Conservation (phyloP, 2,113 vertebrate species). For the Neotragus pygmaeus region DNA sequence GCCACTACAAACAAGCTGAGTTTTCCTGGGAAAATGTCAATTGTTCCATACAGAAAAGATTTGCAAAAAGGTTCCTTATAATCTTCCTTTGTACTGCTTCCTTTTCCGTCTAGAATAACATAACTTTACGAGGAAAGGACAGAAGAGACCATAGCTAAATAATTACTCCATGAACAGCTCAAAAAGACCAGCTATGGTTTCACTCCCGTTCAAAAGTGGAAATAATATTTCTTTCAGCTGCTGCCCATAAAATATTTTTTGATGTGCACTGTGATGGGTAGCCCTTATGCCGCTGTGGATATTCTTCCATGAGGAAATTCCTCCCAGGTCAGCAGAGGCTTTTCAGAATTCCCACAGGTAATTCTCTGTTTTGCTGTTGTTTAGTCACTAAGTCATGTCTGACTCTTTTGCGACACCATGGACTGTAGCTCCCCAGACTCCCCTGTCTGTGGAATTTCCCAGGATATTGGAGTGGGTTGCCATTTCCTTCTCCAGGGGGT, state of each 20-base stretch:
- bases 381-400: rapidly evolving
- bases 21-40: slow-evolving; percentile 30
- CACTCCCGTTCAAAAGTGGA: background rate
- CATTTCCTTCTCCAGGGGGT: background rate
- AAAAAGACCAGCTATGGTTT: slow-evolving; percentile 14
- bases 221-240: slow-evolving; percentile 69
- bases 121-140: background rate
- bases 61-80: background rate
- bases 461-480: background rate
- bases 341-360: background rate
- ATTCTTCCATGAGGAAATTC: rapidly evolving
- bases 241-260: slow-evolving; percentile 34
- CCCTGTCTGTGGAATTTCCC: background rate
- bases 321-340: background rate
- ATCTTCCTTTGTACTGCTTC: background rate
- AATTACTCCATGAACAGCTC: background rate
- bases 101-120: slow-evolving; percentile 24
- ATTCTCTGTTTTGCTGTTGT: background rate
- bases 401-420: background rate
- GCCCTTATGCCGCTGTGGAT: background rate
- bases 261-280: rapidly evolving
- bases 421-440: background rate
- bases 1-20: slow-evolving; percentile 47
- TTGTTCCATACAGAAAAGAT: background rate
- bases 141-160: background rate